Conservation (phyloP, 2,888 invertebrate genomes). For the Drosophila putrida region DNA sequence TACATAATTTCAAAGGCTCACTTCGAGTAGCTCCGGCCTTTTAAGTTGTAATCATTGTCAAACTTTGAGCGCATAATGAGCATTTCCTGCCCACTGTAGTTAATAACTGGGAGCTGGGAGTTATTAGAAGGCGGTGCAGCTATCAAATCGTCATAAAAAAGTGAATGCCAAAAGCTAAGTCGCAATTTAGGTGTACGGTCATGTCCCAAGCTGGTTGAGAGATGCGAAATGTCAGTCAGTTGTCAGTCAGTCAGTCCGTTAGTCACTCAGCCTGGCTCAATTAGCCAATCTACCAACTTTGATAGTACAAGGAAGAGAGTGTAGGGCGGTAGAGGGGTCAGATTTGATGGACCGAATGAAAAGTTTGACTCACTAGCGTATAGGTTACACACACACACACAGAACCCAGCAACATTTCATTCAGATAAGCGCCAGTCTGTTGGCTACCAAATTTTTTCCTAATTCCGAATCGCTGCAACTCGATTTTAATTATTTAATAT, state of each 20-base stretch:
- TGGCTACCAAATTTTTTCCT: conserved; percentile 34
- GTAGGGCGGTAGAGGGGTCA: not conserved
- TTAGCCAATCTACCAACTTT: conserved; percentile 33
- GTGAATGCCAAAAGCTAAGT: conserved; percentile 63
- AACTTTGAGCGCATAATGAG: not conserved
- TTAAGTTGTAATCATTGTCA: no score
- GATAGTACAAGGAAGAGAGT: not conserved
- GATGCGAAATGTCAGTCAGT: conserved; percentile 57
- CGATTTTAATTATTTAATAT: conserved; percentile 59
- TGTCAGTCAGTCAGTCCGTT: conserved; percentile 61
- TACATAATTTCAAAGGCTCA: no score
- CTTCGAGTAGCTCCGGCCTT: no score
- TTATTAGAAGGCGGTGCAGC: conserved; percentile 65
- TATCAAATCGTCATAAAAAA: conserved; percentile 71
- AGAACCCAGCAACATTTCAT: conserved; percentile 55
- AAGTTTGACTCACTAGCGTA: conserved; percentile 25
- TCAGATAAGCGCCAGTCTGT: conserved; percentile 59
- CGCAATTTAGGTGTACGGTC: conserved; percentile 60
- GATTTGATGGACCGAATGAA: conserved; percentile 19
- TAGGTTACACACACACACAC: conserved; percentile 54
- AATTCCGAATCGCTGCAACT: conserved; percentile 31
- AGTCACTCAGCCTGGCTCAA: conserved; percentile 49
- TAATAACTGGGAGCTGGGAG: conserved; percentile 31
- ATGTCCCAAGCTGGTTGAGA: conserved; percentile 30
- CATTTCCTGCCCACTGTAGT: conserved; percentile 22